Conservation (phyloP, 2,797 vertebrate genomes). For the Euphonia xanthogaster region DNA sequence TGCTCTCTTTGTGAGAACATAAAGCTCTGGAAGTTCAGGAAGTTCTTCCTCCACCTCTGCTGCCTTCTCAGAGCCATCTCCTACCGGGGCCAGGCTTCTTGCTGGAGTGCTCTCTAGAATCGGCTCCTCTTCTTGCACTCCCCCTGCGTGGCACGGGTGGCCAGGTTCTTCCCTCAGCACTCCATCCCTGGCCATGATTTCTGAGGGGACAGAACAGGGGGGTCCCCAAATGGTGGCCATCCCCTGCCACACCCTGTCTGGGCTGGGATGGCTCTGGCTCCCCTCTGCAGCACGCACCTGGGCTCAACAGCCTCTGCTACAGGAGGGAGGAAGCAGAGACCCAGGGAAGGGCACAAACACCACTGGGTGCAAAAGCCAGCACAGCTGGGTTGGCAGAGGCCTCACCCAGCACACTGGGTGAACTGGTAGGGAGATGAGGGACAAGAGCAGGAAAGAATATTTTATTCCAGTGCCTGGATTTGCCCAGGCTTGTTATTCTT, state of each 20-base stretch:
- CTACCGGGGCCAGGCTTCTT: no score
- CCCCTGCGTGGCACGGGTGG: rapidly evolving
- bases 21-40: not conserved
- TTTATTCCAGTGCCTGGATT: not conserved
- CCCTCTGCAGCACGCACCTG: not conserved
- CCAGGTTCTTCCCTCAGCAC: rapidly evolving
- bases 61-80: not conserved
- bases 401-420: rapidly evolving
- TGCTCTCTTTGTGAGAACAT: not conserved
- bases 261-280: not conserved
- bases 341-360: not conserved
- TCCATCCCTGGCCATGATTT: not conserved
- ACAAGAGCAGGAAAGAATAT: not conserved
- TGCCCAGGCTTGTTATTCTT: not conserved
- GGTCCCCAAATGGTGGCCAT: rapidly evolving
- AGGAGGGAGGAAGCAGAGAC: not conserved
- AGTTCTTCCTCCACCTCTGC: not conserved
- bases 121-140: not conserved
- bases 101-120: not conserved
- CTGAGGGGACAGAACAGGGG: no score
- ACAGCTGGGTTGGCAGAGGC: not conserved
- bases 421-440: not conserved
- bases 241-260: not conserved
- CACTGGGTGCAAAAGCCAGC: not conserved
- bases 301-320: not conserved